These are phyloP conservation scores for Pangasius mekongensis DNA, from an alignment of 2,797 vertebrate genomes.

Conservation along the genomic window DNA sequence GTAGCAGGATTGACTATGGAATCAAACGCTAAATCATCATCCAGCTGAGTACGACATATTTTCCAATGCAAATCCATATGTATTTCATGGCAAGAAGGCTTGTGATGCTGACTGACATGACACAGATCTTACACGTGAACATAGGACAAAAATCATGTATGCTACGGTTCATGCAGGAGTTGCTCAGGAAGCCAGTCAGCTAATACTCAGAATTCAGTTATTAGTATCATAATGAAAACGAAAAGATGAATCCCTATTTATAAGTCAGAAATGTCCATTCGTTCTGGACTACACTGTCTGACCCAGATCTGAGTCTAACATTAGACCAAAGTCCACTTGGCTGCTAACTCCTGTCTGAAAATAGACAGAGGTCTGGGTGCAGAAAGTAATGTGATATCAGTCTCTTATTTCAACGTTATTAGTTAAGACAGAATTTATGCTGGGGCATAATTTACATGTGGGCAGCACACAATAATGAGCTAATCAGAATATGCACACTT, in stretches of 20 bases:
- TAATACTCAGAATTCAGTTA: neutral
- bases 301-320: slow-evolving; percentile 22
- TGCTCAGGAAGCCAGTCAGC: neutral
- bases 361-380: neutral
- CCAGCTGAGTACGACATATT: neutral
- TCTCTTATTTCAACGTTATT: neutral
- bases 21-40: neutral
- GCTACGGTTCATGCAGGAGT: neutral
- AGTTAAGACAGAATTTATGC: no score
- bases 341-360: neutral
- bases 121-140: neutral
- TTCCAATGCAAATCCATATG: neutral
- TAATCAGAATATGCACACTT: neutral
- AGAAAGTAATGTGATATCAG: neutral
- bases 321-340: slow-evolving; percentile 16
- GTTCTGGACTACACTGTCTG: slow-evolving; percentile 12
- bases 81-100: neutral
- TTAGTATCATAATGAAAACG: neutral
- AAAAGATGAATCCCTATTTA: neutral
- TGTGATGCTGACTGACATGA: neutral
- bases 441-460: no score
- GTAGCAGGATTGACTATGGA: neutral
- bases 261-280: neutral
- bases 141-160: neutral
- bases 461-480: neutral